A percentile compares a stretch with the other conserved stretches of the same genome.
These are phyloP conservation scores for Heliconius cydno DNA, from an alignment of 2,888 invertebrate genomes.

Conservation along the genomic window DNA sequence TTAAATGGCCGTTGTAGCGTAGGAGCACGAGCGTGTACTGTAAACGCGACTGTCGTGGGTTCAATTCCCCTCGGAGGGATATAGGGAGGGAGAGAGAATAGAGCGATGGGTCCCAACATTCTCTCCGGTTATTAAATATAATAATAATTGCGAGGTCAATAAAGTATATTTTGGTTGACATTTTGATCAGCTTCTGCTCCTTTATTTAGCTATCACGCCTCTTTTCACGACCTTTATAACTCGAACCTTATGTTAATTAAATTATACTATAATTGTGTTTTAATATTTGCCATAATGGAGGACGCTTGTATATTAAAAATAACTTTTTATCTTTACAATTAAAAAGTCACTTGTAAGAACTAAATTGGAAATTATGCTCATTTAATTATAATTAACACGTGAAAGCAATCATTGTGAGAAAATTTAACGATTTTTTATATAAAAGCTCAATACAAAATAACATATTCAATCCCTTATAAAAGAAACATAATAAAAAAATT, in stretches of 20 bases:
- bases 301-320: neutral
- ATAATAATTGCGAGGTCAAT: no score
- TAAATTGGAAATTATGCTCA: neutral
- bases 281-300: neutral
- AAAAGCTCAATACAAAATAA: slow-evolving; percentile 9
- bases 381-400: slow-evolving; percentile 18
- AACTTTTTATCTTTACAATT: slow-evolving; percentile 4
- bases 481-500: neutral
- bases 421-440: slow-evolving; percentile 4
- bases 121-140: no score
- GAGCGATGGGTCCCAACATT: no score
- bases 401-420: neutral
- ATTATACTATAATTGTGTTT: neutral
- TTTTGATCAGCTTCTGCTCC: no score
- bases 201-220: neutral
- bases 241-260: slow-evolving; percentile 4
- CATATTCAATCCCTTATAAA: neutral
- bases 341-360: slow-evolving; percentile 1
- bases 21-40: neutral
- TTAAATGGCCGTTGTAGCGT: neutral
- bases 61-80: neutral
- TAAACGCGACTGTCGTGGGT: neutral
- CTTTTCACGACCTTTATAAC: neutral
- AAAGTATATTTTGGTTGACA: no score
- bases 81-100: neutral